Evolutionary conservation across 2,113 vertebrate genomes (phyloP), one percentile per base, ranked within the genome.

Genomic region (Cathartes aura): DNA sequence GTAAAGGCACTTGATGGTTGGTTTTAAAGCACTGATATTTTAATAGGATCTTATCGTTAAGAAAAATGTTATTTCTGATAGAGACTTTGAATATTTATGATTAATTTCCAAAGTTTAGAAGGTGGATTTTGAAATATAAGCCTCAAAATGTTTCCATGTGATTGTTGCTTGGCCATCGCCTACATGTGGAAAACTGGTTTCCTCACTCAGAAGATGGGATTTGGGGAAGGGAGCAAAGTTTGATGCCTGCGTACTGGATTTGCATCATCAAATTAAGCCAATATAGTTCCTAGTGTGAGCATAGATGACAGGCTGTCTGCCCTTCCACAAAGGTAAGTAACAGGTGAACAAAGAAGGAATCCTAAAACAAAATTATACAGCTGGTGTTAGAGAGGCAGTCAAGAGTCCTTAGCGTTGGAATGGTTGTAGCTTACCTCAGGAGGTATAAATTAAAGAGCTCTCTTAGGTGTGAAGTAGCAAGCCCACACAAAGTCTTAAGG

Each of bases 401-500:
- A 94, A n/a, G 24, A 81, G 19, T 36, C 66, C 56, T 82, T 64
- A 73, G 48, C 42, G n/a, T 82, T 70, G 48, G 58, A 80, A 84
- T 62, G n/a, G 24, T 27, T 89, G 55, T 27, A 70, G 27, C 15
- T 96, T 32, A 87, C 40, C 43, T 95, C 48, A 50, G 58, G 53
- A 91, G 22, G 17, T 72, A 85, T 82, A 94, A 96, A 96, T 89
- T 79, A 92, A 93, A 36, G 40, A 92, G 19, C 15, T 82, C 20
- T 73, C 53, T 82, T 86, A 75, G 55, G 20, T 85, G 52, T 91
- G 78, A 92, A 87, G 53, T 73, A 85, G n/a, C 38, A 73, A 93
- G 15, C n/a, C 64, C 70, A 55, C 42, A 90, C 11, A 92, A 82
- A 93, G 64, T 71, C 81, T 89, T 73, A 89, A 85, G 63, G 59